These are phyloP conservation scores for Pongo abelii DNA, from an alignment of 2,113 vertebrate species.

Conservation along the genomic window DNA sequence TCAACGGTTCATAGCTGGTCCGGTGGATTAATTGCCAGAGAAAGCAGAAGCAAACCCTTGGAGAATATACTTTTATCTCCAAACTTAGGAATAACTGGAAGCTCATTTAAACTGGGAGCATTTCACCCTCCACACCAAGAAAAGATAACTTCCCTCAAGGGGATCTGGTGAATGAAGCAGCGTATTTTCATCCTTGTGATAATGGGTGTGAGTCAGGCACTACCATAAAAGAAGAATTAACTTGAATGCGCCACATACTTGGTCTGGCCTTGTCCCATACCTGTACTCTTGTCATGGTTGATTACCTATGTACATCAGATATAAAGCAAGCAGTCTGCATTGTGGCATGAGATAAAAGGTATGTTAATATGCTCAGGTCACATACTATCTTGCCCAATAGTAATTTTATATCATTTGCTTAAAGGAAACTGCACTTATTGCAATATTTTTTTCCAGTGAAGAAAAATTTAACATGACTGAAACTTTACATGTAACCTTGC, in stretches of 20 bases:
- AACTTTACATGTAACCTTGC: conserved; percentile 50
- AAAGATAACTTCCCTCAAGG: conserved; percentile 30
- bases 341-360: conserved; percentile 65
- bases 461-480: conserved; percentile 61
- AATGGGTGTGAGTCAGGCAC: not conserved
- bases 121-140: not conserved
- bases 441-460: conserved; percentile 64
- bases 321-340: conserved; percentile 35
- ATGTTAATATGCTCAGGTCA: conserved; percentile 70
- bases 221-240: conserved; percentile 23
- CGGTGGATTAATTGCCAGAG: conserved; percentile 34
- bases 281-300: conserved; percentile 22
- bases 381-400: conserved; percentile 72
- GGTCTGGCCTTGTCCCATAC: conserved; percentile 34
- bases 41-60: conserved; percentile 46
- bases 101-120: not conserved
- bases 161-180: conserved; percentile 4
- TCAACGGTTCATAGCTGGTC: not conserved
- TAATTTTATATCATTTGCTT: conserved; percentile 58
- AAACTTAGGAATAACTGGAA: conserved; percentile 42
- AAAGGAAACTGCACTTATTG: conserved; percentile 65
- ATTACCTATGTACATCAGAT: conserved; percentile 26
- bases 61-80: conserved; percentile 37
- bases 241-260: conserved; percentile 26
- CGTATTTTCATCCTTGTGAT: not conserved